A percentile compares a stretch with the other conserved stretches of the same genome.
phyloP scores from a whole-genome alignment of 1,140 invertebrate genomes.

The Brachionus paranguensis region DNA sequence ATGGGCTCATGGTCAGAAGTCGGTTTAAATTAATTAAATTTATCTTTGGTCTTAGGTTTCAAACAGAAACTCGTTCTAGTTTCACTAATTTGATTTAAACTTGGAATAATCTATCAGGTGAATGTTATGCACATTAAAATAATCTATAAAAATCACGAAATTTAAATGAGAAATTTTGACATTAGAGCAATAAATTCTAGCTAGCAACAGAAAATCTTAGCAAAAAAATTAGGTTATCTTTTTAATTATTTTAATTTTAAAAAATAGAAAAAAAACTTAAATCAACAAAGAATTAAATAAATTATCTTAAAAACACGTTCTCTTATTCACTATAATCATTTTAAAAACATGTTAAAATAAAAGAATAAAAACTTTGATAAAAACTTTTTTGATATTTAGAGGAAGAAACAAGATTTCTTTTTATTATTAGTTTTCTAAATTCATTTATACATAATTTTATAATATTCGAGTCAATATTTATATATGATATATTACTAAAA shows the following conservation, averaged over 20 bases:
- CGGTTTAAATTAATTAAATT: neutral
- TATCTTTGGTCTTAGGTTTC: neutral
- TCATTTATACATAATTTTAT: neutral
- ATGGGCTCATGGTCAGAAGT: neutral
- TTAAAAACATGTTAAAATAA: neutral
- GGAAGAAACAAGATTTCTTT: neutral
- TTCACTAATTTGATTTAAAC: neutral
- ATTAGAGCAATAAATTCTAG: neutral
- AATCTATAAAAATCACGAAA: neutral
- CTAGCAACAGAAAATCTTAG: neutral
- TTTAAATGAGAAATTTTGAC: neutral
- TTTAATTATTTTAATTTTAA: neutral
- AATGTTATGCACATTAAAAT: neutral
- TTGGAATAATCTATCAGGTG: neutral
- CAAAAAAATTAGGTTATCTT: neutral
- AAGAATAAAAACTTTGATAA: neutral
- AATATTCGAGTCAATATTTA: neutral
- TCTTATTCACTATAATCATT: neutral
- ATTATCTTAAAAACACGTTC: neutral
- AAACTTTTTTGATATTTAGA: neutral
- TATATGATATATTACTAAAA: neutral
- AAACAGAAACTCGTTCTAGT: neutral
- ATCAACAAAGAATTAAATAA: neutral
- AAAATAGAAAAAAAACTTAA: neutral
- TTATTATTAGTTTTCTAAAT: neutral